Evolutionary conservation across 1,140 invertebrate species (phyloP).

Genomic region (Luehdorfia chinensis): DNA sequence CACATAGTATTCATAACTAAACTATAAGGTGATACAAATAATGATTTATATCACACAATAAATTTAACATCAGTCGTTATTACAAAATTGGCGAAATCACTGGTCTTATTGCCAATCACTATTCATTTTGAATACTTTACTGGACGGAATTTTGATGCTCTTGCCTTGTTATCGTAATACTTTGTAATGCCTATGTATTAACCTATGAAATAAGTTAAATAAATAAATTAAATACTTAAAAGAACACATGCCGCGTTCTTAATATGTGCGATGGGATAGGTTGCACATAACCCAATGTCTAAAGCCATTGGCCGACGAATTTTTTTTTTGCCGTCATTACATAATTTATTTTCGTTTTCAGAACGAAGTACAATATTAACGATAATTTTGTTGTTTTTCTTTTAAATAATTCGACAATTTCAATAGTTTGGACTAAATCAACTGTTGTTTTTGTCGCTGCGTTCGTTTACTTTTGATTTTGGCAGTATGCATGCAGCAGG

Average conservation of each 20-base stretch:
- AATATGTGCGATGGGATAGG: conserved; percentile 43
- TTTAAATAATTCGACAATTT: background rate
- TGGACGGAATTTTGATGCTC: conserved; percentile 22
- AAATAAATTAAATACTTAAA: conserved; percentile 64
- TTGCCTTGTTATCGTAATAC: conserved; percentile 18
- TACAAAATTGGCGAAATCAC: conserved; percentile 51
- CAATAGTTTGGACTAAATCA: background rate
- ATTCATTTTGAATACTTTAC: conserved; percentile 23
- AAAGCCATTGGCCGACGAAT: too few species aligned
- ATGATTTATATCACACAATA: conserved; percentile 65
- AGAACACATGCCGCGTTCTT: conserved; percentile 27
- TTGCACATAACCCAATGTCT: conserved; percentile 25
- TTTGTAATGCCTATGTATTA: conserved; percentile 43
- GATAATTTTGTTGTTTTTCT: too few species aligned
- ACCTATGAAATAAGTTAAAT: conserved; percentile 69
- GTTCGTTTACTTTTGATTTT: conserved; percentile 11
- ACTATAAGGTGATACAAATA: conserved; percentile 65
- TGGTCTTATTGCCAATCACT: conserved; percentile 32
- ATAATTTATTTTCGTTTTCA: too few species aligned
- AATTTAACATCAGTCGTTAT: conserved; percentile 71
- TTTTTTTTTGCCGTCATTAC: too few species aligned
- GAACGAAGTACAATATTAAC: too few species aligned
- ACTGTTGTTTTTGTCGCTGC: background rate
- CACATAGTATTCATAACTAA: conserved; percentile 64
- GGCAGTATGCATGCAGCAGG: too few species aligned